A percentile compares a stretch with the other conserved stretches of the same genome.
These are phyloP conservation scores for Caenorhabditis sulstoni DNA, from an alignment of 2,888 invertebrate genomes.

Conservation along the genomic window DNA sequence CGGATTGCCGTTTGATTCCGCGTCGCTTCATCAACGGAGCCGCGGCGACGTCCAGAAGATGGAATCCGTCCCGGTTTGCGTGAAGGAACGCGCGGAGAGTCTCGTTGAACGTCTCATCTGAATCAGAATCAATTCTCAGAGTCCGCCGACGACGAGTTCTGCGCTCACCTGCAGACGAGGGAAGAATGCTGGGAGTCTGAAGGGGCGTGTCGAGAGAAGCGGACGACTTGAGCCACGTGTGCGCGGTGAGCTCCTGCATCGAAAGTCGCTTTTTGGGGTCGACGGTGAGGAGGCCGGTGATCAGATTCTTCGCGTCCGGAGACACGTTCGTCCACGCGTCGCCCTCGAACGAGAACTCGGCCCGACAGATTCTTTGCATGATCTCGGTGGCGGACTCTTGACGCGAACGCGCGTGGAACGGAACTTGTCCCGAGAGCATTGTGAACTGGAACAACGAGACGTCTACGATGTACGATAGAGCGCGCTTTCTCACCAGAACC, in stretches of 20 bases:
- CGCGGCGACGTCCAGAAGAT: constrained; percentile 83
- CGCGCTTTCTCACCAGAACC: constrained; percentile 86
- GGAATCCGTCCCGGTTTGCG: constrained; percentile 87
- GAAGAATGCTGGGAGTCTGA: constrained; percentile 78
- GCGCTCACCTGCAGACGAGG: constrained; percentile 70
- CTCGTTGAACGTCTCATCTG: constrained; percentile 83
- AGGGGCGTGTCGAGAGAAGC: constrained; percentile 79
- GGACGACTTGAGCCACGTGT: constrained; percentile 85
- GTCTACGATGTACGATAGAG: too few relatives aligned
- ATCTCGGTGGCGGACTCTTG: constrained; percentile 87
- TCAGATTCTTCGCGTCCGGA: constrained; percentile 87
- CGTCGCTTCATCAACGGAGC: constrained; percentile 73
- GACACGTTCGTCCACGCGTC: constrained; percentile 87
- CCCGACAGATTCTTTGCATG: constrained; percentile 88
- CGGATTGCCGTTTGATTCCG: constrained; percentile 73
- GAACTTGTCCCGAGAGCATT: constrained; percentile 90
- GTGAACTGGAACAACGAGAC: constrained; percentile 87
- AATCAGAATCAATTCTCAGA: constrained; percentile 17
- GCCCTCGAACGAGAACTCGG: constrained; percentile 88
- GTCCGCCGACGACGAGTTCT: too few relatives aligned
- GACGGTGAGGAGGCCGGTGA: constrained; percentile 87
- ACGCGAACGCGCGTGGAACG: constrained; percentile 87
- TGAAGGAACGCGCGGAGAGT: constrained; percentile 86
- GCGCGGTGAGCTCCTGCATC: constrained; percentile 85
- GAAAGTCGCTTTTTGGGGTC: constrained; percentile 87